These are phyloP conservation scores for Tachypleus tridentatus DNA, from an alignment of 1,140 invertebrate species.

Conservation along the genomic window DNA sequence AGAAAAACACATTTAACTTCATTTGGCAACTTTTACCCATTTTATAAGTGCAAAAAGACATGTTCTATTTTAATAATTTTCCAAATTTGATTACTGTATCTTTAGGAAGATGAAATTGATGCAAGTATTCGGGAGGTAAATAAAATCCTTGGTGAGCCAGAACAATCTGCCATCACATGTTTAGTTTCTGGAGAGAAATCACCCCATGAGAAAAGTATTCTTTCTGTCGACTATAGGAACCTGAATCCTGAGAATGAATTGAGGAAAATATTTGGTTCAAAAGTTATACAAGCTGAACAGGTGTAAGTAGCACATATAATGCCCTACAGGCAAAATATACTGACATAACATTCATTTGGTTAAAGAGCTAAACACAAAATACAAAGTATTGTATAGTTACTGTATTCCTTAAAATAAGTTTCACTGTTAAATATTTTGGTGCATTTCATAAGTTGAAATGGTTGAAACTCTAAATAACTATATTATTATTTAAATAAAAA, in stretches of 20 bases:
- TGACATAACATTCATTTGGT: too few species aligned
- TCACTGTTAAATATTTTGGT: too few species aligned
- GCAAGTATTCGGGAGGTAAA: conserved; percentile 57
- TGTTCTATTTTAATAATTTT: too few species aligned
- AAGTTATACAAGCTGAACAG: conserved; percentile 54
- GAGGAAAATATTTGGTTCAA: conserved; percentile 69
- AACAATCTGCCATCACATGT: background rate
- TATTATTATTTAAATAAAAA: too few species aligned
- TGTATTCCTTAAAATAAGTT: too few species aligned
- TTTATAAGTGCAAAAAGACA: too few species aligned
- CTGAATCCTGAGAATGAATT: conserved; percentile 74
- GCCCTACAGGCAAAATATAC: background rate
- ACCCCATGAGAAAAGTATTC: conserved; percentile 29
- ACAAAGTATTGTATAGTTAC: too few species aligned
- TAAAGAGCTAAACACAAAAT: too few species aligned
- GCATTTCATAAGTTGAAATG: too few species aligned
- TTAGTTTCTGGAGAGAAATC: background rate
- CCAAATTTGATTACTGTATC: conserved; percentile 4
- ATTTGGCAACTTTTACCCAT: too few species aligned
- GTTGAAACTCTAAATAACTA: too few species aligned
- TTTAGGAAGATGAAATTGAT: conserved; percentile 57
- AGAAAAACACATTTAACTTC: too few species aligned
- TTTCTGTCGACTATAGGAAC: conserved; percentile 55
- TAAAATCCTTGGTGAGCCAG: conserved; percentile 48
- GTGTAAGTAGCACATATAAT: conserved; percentile 33